phyloP scores from a whole-genome alignment of 1,140 invertebrate species.

The Brachionus sp. region DNA sequence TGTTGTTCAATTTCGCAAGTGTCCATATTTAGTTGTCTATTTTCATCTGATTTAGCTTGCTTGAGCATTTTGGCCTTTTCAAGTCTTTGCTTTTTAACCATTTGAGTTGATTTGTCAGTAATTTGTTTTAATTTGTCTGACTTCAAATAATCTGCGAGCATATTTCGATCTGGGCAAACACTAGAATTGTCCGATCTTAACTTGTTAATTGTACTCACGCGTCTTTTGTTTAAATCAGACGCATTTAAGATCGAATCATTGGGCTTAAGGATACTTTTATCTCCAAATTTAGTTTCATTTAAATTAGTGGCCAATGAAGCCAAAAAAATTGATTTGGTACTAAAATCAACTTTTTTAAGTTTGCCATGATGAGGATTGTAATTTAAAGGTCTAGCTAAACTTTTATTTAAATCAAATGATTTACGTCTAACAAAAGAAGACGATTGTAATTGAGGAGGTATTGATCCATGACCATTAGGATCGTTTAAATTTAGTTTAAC shows the following conservation, averaged over 20 bases:
- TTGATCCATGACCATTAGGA: not conserved
- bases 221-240: not conserved
- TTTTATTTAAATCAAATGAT: not conserved
- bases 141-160: not conserved
- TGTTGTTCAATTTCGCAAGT: not conserved
- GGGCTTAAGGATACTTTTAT: not conserved
- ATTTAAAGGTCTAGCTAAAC: not conserved
- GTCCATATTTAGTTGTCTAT: not conserved
- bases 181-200: not conserved
- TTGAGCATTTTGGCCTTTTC: not conserved
- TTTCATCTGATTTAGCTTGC: not conserved
- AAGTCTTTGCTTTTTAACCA: not conserved
- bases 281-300: not conserved
- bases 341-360: conserved; percentile 12
- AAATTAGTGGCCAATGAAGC: not conserved
- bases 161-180: not conserved
- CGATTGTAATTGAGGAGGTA: not conserved
- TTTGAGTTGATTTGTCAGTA: conserved; percentile 1
- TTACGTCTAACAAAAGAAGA: not conserved
- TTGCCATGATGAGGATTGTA: conserved; percentile 27
- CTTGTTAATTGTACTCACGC: not conserved
- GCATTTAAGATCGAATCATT: conserved; percentile 1
- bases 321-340: not conserved
- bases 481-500: not conserved
- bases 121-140: not conserved